Percentiles rank a stretch among this genome's conserved stretches.
Conservation (phyloP, 2,797 vertebrate species). For the Eurystomus glaucurus region DNA sequence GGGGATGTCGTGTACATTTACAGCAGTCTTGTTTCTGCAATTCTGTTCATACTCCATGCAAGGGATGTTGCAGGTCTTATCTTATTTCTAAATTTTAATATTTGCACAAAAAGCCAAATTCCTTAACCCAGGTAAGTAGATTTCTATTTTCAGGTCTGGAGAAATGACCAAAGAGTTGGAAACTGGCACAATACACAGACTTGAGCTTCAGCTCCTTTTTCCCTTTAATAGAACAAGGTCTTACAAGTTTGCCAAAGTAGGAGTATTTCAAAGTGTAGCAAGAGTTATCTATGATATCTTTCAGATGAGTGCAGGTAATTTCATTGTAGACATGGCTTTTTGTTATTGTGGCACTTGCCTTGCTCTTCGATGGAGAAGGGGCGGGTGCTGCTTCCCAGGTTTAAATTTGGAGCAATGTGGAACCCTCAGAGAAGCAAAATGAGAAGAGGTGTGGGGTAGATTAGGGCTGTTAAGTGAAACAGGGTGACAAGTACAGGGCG, state of each 20-base stretch:
- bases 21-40: not conserved
- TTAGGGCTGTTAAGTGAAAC: not conserved
- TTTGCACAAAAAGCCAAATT: not conserved
- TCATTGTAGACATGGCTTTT: not conserved
- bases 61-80: not conserved
- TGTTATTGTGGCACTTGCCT: not conserved
- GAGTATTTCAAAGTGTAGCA: not conserved
- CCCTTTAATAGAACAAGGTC: not conserved
- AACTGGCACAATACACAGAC: not conserved
- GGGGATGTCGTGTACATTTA: not conserved
- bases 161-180: not conserved
- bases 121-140: not conserved
- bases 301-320: not conserved
- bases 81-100: not conserved
- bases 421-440: not conserved
- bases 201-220: not conserved
- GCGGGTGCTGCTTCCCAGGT: not conserved
- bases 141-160: not conserved
- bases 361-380: not conserved
- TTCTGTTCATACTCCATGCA: not conserved
- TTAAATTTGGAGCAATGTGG: not conserved
- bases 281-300: not conserved
- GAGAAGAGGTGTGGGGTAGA: rapidly evolving
- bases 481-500: not conserved
- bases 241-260: not conserved